Base-by-base conservation (phyloP, 2,888 invertebrate species). In the Pandemis corylana region DNA sequence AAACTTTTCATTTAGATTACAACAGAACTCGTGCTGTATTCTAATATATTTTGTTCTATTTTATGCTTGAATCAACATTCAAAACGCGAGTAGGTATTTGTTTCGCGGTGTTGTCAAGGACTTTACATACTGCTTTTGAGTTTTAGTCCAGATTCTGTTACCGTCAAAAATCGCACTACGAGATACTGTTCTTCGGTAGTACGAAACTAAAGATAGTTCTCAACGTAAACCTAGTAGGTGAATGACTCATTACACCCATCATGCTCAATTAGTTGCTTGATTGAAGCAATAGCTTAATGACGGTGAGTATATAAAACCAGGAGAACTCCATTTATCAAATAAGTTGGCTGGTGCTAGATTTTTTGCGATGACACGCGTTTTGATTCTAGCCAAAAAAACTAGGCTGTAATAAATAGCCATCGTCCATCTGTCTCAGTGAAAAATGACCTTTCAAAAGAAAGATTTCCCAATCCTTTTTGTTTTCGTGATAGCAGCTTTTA, bases 371-470 rank as follows among this genome's bases (percentile, higher is more conserved):
- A 72, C 66, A 61, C 51, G 49, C 66, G 42, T 67, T 72, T 67
- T 67, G 59, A 61, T 59, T 56, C 51, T 59, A 61, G 20, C 51
- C 66, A 42, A 66, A 72, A 28, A 68, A 68, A 51, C 72, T 68
- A 72, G 67, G 62, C n/a, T 46, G 61, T 44, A 46, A 72, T 63
- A 68, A 71, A 71, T 65, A 71, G 71, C 71, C 49, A 36, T 41
- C 59, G 64, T 65, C 65, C 69, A 68, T 73, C 69, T 69, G 59
- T 74, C 65, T 49, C 41, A 13, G n/a, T 69, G 69, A 74, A 74
- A 61, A 74, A 74, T 74, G 49, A 74, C 69, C 65, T 49, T 74
- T 65, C 73, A 69, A 74, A 71, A 46, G 36, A 65, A 74, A 65
- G 59, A 59, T 68, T 69, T 65, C 53, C 73, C 65, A 61, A 69